Evolutionary conservation across 2,797 vertebrate species (phyloP), one percentile per base, ranked within the genome.

Genomic region (Malacoctenus gilli): DNA sequence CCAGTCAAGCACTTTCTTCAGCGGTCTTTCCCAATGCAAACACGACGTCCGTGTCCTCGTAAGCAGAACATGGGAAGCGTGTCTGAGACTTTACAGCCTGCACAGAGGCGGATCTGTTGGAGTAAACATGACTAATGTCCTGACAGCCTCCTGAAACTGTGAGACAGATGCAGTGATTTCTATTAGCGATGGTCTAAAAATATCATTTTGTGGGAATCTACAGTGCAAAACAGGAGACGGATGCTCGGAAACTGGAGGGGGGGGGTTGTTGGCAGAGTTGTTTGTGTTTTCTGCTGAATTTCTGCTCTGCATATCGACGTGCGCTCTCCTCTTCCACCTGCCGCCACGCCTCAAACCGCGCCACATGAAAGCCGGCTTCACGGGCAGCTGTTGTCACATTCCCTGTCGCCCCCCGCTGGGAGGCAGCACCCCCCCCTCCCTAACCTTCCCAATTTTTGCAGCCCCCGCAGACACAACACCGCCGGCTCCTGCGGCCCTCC

Each of bases 361-460:
- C 28, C 58, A 82, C 80, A 72, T 66, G 50, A 67, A 67, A 65
- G 61, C 55, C 13, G 39, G 21, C 54, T 59, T 46, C 23, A 16
- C 0, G n/a, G 64, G 48, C 87, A 88, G 79, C 84, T 88, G 85
- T 51, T 63, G 65, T 74, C 72, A 46, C 68, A 9, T n/a, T 50
- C 15, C 58, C 72, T 8, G 12, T 25, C 64, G 39, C 28, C 48
- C 37, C 59, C 36, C 22, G 42, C 64, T 36, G 22, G 50, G 49
- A 58, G 52, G 47, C 9, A 8, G 30, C 18, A 37, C 39, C 58
- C 49, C 76, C n/a, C n/a, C n/a, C n/a, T n/a, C n/a, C n/a, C n/a
- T n/a, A n/a, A n/a, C n/a, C n/a, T n/a, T n/a, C n/a, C n/a, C n/a
- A n/a, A n/a, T n/a, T n/a, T 72, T 68, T 63, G 53, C 56, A 28